Conservation (phyloP, 2,888 invertebrate genomes). For the Pseudococcus jackbeardsleyi region DNA sequence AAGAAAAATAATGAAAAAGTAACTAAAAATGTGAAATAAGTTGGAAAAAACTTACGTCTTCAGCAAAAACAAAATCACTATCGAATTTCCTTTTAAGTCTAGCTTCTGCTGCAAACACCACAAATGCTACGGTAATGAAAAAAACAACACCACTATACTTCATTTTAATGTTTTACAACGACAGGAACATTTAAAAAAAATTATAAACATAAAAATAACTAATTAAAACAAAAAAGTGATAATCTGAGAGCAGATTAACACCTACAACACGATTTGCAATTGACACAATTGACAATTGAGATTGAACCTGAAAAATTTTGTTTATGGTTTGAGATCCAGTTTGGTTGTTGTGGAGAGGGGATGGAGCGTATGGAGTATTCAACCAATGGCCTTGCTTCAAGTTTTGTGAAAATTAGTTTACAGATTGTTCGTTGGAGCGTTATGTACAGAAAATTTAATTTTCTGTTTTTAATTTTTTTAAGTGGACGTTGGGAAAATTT, state of each 20-base stretch:
- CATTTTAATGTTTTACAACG: conserved; percentile 56
- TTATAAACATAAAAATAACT: conserved; percentile 6
- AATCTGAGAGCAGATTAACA: conserved; percentile 45
- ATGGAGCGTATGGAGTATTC: not conserved
- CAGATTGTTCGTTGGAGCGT: not conserved
- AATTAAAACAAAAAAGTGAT: conserved; percentile 36
- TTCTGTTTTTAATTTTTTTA: no score
- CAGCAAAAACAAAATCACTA: conserved; percentile 56
- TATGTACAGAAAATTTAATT: not conserved
- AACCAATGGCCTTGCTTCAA: not conserved
- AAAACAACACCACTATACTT: conserved; percentile 53
- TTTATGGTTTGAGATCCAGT: conserved; percentile 41
- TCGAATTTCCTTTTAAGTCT: conserved; percentile 54
- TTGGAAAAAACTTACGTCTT: conserved; percentile 51
- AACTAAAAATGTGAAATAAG: not conserved
- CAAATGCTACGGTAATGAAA: conserved; percentile 39
- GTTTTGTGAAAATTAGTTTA: not conserved
- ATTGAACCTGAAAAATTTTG: conserved; percentile 60
- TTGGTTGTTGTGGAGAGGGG: not conserved
- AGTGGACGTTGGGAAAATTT: no score
- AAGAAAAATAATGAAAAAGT: not conserved
- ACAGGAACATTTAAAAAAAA: conserved; percentile 32
- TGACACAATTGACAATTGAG: conserved; percentile 52
- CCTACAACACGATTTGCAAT: conserved; percentile 44
- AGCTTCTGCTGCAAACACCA: conserved; percentile 41